Conservation (phyloP, 2,797 vertebrate genomes). For the Malurus leucopterus region DNA sequence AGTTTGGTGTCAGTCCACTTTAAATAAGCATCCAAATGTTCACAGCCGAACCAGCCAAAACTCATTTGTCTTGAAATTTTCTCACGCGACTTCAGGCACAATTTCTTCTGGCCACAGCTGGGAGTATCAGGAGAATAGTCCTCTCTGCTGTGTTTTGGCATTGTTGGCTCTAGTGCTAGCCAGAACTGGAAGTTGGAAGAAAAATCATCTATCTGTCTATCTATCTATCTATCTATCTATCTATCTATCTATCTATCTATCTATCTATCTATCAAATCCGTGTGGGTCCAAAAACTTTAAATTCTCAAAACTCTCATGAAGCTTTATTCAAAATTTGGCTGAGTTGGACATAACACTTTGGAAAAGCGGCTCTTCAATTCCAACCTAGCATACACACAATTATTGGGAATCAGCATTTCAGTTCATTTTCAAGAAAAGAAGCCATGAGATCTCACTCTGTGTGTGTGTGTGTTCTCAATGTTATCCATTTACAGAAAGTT, state of each 20-base stretch:
- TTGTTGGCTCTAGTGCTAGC: neutral
- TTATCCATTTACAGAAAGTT: neutral
- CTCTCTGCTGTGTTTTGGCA: neutral
- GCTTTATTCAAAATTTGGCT: neutral
- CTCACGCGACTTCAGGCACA: slow-evolving; percentile 32
- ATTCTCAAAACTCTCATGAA: neutral
- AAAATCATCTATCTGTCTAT: neutral
- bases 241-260: neutral
- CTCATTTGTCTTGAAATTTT: slow-evolving; percentile 44
- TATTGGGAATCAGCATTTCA: neutral
- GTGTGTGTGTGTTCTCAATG: neutral
- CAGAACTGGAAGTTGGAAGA: neutral
- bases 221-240: neutral
- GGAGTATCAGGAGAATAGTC: neutral
- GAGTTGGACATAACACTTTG: neutral
- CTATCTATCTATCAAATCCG: too few species aligned
- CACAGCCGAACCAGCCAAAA: slow-evolving; percentile 13
- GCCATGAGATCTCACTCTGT: neutral
- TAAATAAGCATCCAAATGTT: slow-evolving; percentile 7
- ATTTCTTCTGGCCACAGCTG: slow-evolving; percentile 43
- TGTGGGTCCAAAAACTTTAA: neutral
- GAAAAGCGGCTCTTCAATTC: neutral
- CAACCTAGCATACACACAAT: neutral
- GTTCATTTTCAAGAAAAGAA: neutral
- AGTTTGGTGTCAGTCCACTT: slow-evolving; percentile 36